Conservation (phyloP, 2,797 vertebrate species). For the Hybognathus amarus region DNA sequence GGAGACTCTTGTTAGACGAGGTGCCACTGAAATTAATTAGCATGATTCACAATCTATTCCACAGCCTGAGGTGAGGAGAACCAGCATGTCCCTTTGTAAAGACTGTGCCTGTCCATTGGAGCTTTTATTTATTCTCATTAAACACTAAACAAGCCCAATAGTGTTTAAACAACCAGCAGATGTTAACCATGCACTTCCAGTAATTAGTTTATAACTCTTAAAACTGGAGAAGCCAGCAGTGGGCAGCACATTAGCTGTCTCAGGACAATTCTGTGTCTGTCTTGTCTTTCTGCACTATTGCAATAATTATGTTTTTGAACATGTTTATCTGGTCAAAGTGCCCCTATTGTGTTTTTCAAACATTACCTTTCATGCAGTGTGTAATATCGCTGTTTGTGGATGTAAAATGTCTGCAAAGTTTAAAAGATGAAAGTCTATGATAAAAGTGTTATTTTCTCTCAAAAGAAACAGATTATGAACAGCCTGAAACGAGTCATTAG, state of each 20-base stretch:
- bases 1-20: slow-evolving; percentile 16
- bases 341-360: not conserved
- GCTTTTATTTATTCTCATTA: slow-evolving; percentile 7
- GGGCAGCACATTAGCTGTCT: not conserved
- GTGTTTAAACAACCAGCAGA: not conserved
- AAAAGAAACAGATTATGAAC: not conserved
- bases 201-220: slow-evolving; percentile 25
- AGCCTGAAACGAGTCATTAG: not conserved
- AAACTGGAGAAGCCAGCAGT: not conserved
- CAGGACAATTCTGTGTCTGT: not conserved
- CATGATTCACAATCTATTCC: not conserved
- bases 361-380: not conserved
- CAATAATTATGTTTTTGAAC: not conserved
- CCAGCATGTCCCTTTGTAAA: not conserved
- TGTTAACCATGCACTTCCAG: not conserved
- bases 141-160: not conserved
- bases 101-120: not conserved
- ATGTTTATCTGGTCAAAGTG: not conserved
- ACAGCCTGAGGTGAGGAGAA: slow-evolving; percentile 9
- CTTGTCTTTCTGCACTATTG: not conserved
- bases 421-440: not conserved
- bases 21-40: slow-evolving; percentile 18
- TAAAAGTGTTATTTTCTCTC: not conserved
- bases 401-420: not conserved
- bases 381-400: not conserved